Base-by-base conservation (phyloP, 2,797 vertebrate species). In the Micromesistius poutassou region DNA sequence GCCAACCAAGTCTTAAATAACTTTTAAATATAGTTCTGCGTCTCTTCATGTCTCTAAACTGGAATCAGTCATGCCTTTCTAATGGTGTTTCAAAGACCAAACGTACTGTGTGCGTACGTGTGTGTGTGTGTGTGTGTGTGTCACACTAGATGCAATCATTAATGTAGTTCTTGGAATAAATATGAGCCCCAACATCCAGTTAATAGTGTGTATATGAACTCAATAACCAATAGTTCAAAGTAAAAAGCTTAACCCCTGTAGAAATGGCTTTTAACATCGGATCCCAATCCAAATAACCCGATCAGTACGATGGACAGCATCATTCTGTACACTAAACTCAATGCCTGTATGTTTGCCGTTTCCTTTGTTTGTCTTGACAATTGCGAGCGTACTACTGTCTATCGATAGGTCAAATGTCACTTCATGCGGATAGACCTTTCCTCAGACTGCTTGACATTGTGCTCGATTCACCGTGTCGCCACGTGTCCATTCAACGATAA, bases 121-220 rank as follows among this genome's bases (percentile, higher is more conserved):
- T 22, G 71, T 73, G 71, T 71, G 72, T 40, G 72, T 73, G 71
- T 72, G 71, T 33, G 13, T n/a, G 72, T 73, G 31, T 73, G 35
- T 72, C 14, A 31, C 16, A 30, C 14, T 42, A 62, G 22, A 62
- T 25, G 22, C 55, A 25, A 7, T 22, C 55, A 62, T 62, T 22
- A 68, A 28, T 28, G n/a, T 68, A 28, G 25, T 28, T 68, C 9
- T 62, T 62, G 55, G 55, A 62, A n/a, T 28, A 28, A 68, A 68
- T 28, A 28, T 68, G 62, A 68, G 25, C 62, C 9, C n/a, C 28
- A 68, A 68, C 25, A 68, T 30, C 25, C 62, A 68, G 25, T 28
- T 68, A 30, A 28, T 28, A 8, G 25, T 68, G 62, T 68, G 62
- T 1, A n/a, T 62, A 62, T 62, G 55, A 62, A 62, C n/a, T n/a